These are phyloP conservation scores for Halichoeres trimaculatus DNA, from an alignment of 2,113 vertebrate genomes.

Conservation along the genomic window DNA sequence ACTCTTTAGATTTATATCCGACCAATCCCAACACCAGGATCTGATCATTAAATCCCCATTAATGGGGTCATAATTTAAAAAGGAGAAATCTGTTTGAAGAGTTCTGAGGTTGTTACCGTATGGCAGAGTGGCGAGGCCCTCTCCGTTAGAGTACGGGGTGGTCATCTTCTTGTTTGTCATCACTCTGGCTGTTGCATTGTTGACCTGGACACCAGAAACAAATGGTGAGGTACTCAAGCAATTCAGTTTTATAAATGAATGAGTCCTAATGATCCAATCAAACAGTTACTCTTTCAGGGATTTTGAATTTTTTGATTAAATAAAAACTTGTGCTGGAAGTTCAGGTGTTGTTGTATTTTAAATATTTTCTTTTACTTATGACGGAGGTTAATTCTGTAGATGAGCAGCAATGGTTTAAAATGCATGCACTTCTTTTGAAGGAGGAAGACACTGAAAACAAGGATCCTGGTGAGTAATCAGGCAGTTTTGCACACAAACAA, in stretches of 20 bases:
- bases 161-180: constrained; percentile 99
- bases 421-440: constrained; percentile 77
- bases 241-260: neutral
- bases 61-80: no score
- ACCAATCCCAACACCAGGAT: no score
- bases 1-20: no score
- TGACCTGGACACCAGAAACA: constrained; percentile 88
- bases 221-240: constrained; percentile 31
- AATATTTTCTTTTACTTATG: constrained; percentile 47
- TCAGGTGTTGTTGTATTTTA: constrained; percentile 26
- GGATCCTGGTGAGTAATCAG: constrained; percentile 75
- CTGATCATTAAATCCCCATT: no score
- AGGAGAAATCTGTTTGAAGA: no score
- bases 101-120: constrained; percentile 74
- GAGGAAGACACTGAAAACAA: constrained; percentile 73
- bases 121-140: constrained; percentile 83
- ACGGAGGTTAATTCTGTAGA: constrained; percentile 72
- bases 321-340: constrained; percentile 11
- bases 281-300: neutral
- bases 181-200: constrained; percentile 98
- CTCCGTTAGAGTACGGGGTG: constrained; percentile 91
- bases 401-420: constrained; percentile 74
- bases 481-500: constrained; percentile 76
- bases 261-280: constrained; percentile 8
- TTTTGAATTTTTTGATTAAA: neutral